Percentiles rank a stretch among this genome's conserved stretches.
Evolutionary conservation across 2,797 vertebrate genomes (phyloP).

Genomic region (Mormyrus proboscirostris): DNA sequence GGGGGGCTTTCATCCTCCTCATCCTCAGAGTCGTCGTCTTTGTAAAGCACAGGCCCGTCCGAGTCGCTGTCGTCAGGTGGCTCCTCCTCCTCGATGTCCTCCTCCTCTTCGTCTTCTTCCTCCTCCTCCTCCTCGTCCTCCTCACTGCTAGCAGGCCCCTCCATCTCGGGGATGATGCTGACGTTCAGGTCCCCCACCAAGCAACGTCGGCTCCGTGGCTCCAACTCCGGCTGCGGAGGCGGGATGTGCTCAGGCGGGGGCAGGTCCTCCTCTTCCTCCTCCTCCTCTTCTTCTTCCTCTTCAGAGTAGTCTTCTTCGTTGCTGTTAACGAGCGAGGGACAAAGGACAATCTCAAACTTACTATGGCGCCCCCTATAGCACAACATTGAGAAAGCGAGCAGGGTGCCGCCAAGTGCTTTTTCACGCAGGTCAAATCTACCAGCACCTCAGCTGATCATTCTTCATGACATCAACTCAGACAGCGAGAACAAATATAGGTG

Average conservation of each 20-base stretch:
- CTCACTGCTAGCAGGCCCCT: constrained; percentile 68
- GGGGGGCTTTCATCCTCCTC: constrained; percentile 64
- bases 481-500: background rate
- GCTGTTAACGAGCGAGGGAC: constrained; percentile 50
- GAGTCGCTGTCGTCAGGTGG: constrained; percentile 81
- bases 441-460: background rate
- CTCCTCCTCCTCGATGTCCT: constrained; percentile 52
- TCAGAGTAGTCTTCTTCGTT: constrained; percentile 91
- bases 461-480: background rate
- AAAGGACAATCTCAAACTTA: constrained; percentile 29
- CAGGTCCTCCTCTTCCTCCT: constrained; percentile 61
- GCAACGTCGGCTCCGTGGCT: constrained; percentile 60
- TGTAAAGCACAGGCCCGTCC: constrained; percentile 84
- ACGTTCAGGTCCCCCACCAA: constrained; percentile 72
- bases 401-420: background rate
- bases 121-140: constrained; percentile 57
- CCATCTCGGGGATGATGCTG: constrained; percentile 69
- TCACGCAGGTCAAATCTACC: background rate
- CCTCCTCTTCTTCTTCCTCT: constrained; percentile 69
- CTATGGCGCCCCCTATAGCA: background rate
- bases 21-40: constrained; percentile 86
- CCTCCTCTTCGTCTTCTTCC: constrained; percentile 47
- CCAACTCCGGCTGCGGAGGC: constrained; percentile 64
- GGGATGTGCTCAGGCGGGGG: constrained; percentile 60
- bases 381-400: background rate